phyloP scores from a whole-genome alignment of 2,888 invertebrate species.

The Noctua pronuba region DNA sequence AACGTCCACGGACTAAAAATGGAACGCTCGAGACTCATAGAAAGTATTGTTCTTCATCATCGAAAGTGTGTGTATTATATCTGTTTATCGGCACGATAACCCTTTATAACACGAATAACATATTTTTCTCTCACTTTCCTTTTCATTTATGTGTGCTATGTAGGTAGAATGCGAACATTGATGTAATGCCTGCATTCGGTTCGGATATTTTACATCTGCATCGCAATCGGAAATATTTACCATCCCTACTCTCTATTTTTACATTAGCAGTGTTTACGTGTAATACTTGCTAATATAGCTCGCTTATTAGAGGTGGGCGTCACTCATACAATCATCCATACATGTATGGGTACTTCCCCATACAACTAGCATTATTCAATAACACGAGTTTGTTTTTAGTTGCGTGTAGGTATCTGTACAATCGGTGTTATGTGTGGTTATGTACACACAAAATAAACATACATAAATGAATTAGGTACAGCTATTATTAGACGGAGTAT shows the following conservation, averaged over 20 bases:
- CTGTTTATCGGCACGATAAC: slow-evolving; percentile 75
- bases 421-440: slow-evolving; percentile 35
- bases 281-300: slow-evolving; percentile 55
- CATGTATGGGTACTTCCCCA: slow-evolving; percentile 63
- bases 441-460: slow-evolving; percentile 37
- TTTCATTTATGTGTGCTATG: slow-evolving; percentile 49
- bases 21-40: slow-evolving; percentile 85
- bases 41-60: slow-evolving; percentile 84
- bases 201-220: slow-evolving; percentile 56
- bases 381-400: slow-evolving; percentile 46
- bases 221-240: slow-evolving; percentile 56
- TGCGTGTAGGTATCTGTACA: slow-evolving; percentile 46
- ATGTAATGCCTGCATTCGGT: slow-evolving; percentile 55
- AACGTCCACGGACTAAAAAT: slow-evolving; percentile 82
- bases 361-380: slow-evolving; percentile 53
- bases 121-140: slow-evolving; percentile 61
- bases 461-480: slow-evolving; percentile 40
- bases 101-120: slow-evolving; percentile 56
- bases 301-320: slow-evolving; percentile 64
- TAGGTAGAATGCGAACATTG: slow-evolving; percentile 30
- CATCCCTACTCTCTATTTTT: slow-evolving; percentile 66
- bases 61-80: slow-evolving; percentile 75
- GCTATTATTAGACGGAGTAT: slow-evolving; percentile 48
- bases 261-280: slow-evolving; percentile 62
- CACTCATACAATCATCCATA: slow-evolving; percentile 51